Evolutionary conservation across 2,797 vertebrate species (phyloP), one percentile per base, ranked within the genome.

Genomic region (Hippocampus kuda): DNA sequence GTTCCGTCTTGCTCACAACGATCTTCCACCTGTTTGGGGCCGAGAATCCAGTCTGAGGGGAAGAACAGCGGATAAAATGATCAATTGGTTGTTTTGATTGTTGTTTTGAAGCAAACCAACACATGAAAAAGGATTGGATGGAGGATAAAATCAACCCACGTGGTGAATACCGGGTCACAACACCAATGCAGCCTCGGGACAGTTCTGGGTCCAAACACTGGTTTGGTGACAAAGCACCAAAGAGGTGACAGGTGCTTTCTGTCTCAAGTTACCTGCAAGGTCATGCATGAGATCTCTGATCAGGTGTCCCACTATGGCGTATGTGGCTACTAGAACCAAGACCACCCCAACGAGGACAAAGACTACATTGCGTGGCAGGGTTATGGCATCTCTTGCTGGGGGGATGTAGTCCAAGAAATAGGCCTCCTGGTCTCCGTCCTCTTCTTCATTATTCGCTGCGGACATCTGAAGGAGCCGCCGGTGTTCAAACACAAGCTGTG

Each of bases 251-350:
- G 63, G 56, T 70, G 42, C 22, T 49, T 63, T 67, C 53, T 24
- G 63, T 59, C 70, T n/a, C 74, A 48, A 69, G 89, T 94, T 93
- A 97, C 95, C 95, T 0, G 94, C 91, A 0, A 97, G 86, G 83
- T 96, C 94, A 18, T 95, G 94, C 67, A 91, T 78, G 49, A 97
- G 90, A 84, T 97, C 95, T 73, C 93, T 93, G 79, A 97, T 94
- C 73, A 97, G 92, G 81, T 97, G 94, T 9, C 95, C 94, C n/a
- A 95, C 93, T 2, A 96, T 94, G 83, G 93, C 93, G 0, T 95
- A 97, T 0, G 93, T 94, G 65, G 92, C 93, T 4, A 87, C 77
- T 68, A 94, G 65, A 64, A 97, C 92, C 74, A 97, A 75, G 1
- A 90, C 64, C 0, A 86, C 86, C 0, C 92, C 94, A 65, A 91